Base-by-base conservation (phyloP, 1,140 invertebrate genomes). In the Drosophila sproati region DNA sequence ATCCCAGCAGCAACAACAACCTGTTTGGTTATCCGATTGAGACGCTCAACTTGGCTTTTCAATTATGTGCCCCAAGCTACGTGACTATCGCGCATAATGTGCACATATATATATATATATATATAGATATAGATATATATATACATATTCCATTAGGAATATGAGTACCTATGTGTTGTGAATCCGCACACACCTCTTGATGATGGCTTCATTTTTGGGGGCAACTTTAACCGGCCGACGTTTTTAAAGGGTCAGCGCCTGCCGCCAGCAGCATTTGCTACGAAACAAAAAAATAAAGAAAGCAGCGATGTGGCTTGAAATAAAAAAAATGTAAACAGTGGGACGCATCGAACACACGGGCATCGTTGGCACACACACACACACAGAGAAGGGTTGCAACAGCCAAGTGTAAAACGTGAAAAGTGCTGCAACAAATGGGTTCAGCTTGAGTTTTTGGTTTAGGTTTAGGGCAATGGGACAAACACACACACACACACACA, bases 31-130 rank as follows among this genome's bases (percentile, higher is more conserved):
- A 43, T 56, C 59, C 82, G 78, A 86, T 87, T 86, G 82, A 86
- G 72, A 80, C 80, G 85, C 83, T 69, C 80, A 88, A 81, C 67
- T 85, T 89, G 85, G 85, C 78, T 89, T 88, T 88, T 88, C 85
- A 88, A 88, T 88, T 88, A 88, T 88, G 85, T 88, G 86, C 64
- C 74, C 39, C 67, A 69, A 31, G 56, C 66, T 72, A 88, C 85
- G 85, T 88, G 85, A 89, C 85, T 89, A 88, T 89, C 71, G 80
- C 77, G 67, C 74, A 68, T 78, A 88, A 88, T 86, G 71, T 86
- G 74, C 62, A 10, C 12, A 59, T 10, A 48, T 32, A 47, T 39
- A 12, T 35, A 48, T 8, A 20, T 28, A 31, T 32, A 7, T 12
- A 32, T 48, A 29, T 43, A 32, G 20, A 10, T 20, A 29, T 31